Percentiles rank a stretch among this genome's conserved stretches.
phyloP scores from a whole-genome alignment of 2,113 vertebrate genomes.

The Chaenogobius annularis region DNA sequence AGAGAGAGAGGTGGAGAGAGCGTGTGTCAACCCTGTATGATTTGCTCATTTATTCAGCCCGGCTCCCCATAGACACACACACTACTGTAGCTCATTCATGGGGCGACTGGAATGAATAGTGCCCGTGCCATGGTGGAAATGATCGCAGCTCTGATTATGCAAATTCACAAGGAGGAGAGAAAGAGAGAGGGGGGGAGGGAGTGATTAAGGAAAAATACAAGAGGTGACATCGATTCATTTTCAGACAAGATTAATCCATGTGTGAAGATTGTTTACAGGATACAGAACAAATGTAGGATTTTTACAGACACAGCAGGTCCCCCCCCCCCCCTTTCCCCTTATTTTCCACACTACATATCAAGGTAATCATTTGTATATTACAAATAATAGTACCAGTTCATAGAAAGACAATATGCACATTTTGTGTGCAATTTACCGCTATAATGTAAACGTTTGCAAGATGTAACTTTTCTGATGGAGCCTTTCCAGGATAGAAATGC shows the following conservation, averaged over 20 bases:
- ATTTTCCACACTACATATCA: background rate
- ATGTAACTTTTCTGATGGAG: too few relatives aligned
- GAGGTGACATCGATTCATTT: constrained; percentile 26
- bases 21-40: constrained; percentile 45
- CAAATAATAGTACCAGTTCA: background rate
- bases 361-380: background rate
- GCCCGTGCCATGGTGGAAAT: constrained; percentile 56
- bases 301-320: background rate
- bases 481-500: background rate
- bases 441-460: background rate
- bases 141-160: constrained; percentile 58
- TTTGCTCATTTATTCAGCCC: constrained; percentile 51
- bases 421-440: background rate
- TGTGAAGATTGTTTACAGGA: constrained; percentile 17
- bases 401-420: background rate
- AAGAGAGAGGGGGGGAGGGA: constrained; percentile 1
- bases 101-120: constrained; percentile 49
- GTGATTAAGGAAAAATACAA: constrained; percentile 34
- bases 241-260: constrained; percentile 15
- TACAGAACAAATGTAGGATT: background rate
- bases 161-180: constrained; percentile 29
- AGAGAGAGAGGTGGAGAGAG: constrained; percentile 38
- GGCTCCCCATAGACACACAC: constrained; percentile 28
- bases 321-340: background rate
- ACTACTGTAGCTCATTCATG: constrained; percentile 14